These are phyloP conservation scores for Natrix natrix DNA, from an alignment of 2,797 vertebrate species.

Conservation along the genomic window DNA sequence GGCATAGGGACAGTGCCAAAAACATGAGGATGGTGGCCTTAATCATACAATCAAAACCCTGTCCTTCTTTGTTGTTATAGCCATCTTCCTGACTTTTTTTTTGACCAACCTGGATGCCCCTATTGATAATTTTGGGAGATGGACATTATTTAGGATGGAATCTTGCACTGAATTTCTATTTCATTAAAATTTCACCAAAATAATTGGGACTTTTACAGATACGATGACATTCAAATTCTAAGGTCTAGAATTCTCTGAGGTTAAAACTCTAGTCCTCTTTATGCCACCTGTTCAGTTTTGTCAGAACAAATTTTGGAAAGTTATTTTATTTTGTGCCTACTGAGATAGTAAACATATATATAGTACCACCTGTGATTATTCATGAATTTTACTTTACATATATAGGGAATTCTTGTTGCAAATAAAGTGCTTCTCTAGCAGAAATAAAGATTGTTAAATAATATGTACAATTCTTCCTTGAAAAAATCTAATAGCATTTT, in stretches of 20 bases:
- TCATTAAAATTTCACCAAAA: background rate
- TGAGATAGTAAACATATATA: background rate
- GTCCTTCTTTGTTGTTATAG: too few species aligned
- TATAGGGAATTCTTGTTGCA: background rate
- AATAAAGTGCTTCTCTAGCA: conserved; percentile 10
- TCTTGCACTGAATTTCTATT: background rate
- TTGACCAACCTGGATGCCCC: too few species aligned
- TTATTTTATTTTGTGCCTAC: background rate
- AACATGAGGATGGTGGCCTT: background rate
- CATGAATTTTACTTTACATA: background rate
- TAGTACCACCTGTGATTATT: background rate
- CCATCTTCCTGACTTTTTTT: too few species aligned
- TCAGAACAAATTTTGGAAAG: background rate
- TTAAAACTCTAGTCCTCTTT: background rate
- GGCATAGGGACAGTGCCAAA: background rate
- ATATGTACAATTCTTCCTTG: background rate
- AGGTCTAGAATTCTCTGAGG: background rate
- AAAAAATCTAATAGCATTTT: background rate
- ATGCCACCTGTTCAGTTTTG: background rate
- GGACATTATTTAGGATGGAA: background rate
- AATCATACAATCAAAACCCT: too few species aligned
- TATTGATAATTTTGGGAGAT: background rate
- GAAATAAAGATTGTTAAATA: background rate
- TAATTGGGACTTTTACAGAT: background rate
- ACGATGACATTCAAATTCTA: background rate